Conservation (phyloP, 1,140 invertebrate species). For the Psix sp. region DNA sequence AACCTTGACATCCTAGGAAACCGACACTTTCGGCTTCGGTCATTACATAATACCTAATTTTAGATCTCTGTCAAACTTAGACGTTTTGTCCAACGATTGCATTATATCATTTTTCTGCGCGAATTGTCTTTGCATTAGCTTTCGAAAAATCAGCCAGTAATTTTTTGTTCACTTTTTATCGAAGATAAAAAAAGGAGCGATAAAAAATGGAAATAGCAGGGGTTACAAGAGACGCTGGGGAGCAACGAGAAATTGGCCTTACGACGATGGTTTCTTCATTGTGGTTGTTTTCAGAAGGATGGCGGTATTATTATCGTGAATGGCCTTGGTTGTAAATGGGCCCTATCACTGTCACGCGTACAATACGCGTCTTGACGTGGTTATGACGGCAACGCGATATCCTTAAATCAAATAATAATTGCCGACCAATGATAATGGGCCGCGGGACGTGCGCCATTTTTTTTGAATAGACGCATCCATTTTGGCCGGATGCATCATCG, state of each 20-base stretch:
- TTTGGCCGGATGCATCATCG: conserved; percentile 66
- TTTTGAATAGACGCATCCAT: conserved; percentile 63
- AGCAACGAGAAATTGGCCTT: conserved; percentile 31
- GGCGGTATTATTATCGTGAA: conserved; percentile 65
- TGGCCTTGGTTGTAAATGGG: conserved; percentile 66
- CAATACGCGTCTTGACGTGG: conserved; percentile 66
- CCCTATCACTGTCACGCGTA: conserved; percentile 72
- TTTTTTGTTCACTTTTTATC: conserved; percentile 22
- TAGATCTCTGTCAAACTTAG: conserved; percentile 3
- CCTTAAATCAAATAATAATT: conserved; percentile 67
- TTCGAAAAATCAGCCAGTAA: conserved; percentile 13
- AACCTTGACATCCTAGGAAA: too few species aligned
- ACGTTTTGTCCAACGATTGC: conserved; percentile 16
- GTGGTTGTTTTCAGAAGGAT: conserved; percentile 61
- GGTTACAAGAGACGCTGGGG: conserved; percentile 4
- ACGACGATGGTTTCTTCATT: conserved; percentile 53
- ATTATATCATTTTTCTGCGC: conserved; percentile 10
- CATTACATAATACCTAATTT: conserved; percentile 11
- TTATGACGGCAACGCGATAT: conserved; percentile 74
- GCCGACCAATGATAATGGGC: conserved; percentile 56
- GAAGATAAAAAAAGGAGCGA: too few species aligned
- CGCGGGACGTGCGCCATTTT: conserved; percentile 57
- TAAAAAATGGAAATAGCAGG: conserved; percentile 18
- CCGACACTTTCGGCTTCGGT: background rate
- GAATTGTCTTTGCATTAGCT: conserved; percentile 10